Evolutionary conservation across 2,113 vertebrate genomes (phyloP), one percentile per base, ranked within the genome.

Genomic region (Astur gentilis): DNA sequence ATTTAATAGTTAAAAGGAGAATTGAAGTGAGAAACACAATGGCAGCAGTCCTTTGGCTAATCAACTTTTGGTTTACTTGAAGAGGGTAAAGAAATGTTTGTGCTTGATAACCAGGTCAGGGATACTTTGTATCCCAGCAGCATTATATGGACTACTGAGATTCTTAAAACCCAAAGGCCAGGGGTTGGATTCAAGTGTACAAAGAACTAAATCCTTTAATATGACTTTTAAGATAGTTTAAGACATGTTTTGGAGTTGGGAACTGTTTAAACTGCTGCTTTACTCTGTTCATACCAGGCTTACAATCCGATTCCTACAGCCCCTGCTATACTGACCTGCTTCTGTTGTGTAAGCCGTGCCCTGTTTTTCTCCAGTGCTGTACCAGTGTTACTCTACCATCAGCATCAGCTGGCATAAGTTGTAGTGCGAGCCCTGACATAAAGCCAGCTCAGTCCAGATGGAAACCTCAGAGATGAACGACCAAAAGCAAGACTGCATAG

Each of bases 61-160:
- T 8, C 3, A 87, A 16, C 2, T 38, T 76, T 21, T 83, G 13
- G 7, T 87, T 89, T 65, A 47, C 26, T 40, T 73, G 17, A 69
- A n/a, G 12, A 52, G 1, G 0, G 0, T 16, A 66, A 70, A 85
- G 57, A 66, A 80, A 80, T 7, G 2, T 29, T 87, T 3, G 4
- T n/a, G 10, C 13, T 73, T 78, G 34, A 44, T 44, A 58, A 49
- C 1, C 2, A 62, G 19, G 13, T 70, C 31, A 54, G 25, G 11
- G 4, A 3, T 91, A 32, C 34, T 58, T 87, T 83, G 23, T 47
- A 44, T 70, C 31, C 15, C 40, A 72, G 13, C 13, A 32, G 15
- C 20, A 23, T 52, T 82, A 23, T 38, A 57, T 1, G 7, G 25
- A 20, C 22, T 82, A 34, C 11, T 12, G 49, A 27, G 25, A 55